These are phyloP conservation scores for Propithecus perrieri DNA, from an alignment of 2,797 vertebrate species.

Conservation along the genomic window DNA sequence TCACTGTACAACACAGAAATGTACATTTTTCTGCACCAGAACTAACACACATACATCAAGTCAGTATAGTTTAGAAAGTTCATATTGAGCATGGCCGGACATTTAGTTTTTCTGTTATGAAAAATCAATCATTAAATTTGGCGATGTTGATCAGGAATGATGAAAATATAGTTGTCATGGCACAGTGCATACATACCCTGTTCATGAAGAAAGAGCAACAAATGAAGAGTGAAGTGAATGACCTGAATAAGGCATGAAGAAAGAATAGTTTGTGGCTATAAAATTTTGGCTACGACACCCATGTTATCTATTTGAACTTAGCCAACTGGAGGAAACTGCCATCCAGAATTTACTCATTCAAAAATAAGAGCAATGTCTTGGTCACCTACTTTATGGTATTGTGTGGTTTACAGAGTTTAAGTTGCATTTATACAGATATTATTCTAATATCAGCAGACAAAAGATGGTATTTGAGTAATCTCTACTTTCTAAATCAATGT, in stretches of 20 bases:
- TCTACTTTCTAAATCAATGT: not conserved
- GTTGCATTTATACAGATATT: not conserved
- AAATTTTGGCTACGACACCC: not conserved
- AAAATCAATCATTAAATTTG: not conserved
- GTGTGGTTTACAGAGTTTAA: not conserved
- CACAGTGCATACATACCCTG: not conserved
- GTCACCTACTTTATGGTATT: not conserved
- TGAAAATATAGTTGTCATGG: not conserved
- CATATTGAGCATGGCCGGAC: not conserved
- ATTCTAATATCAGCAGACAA: not conserved
- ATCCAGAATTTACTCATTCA: not conserved
- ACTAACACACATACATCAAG: not conserved
- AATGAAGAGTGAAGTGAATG: not conserved
- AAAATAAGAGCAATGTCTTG: not conserved
- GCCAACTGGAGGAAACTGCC: not conserved
- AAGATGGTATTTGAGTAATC: not conserved
- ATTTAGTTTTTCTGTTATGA: not conserved
- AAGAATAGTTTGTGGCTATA: not conserved
- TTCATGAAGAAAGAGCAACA: not conserved
- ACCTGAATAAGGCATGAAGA: not conserved
- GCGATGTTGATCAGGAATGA: not conserved
- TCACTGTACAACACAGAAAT: not conserved
- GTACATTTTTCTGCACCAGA: not conserved
- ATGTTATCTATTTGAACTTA: not conserved
- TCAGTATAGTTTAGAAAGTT: not conserved